Evolutionary conservation across 2,888 invertebrate genomes (phyloP).

Genomic region (Maniola hyperantus): DNA sequence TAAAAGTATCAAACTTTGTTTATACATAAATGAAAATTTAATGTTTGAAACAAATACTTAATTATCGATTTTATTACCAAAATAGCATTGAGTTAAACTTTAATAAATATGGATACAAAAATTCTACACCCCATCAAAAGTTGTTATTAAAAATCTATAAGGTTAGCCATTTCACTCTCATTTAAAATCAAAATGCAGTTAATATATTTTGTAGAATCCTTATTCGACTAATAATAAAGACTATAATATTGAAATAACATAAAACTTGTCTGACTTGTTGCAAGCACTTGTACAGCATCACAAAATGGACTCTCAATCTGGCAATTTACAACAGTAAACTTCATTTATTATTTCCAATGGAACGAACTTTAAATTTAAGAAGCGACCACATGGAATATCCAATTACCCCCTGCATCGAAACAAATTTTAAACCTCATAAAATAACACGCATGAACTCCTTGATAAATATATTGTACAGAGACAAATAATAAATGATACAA

Average conservation of each 20-base stretch:
- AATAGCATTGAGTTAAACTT: neutral
- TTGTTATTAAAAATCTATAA: neutral
- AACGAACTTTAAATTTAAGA: constrained; percentile 21
- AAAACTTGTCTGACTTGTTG: neutral
- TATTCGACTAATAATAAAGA: neutral
- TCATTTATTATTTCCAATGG: constrained; percentile 24
- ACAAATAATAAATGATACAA: constrained; percentile 9
- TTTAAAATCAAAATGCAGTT: neutral
- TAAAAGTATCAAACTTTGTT: too few relatives aligned
- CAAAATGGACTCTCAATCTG: constrained; percentile 19
- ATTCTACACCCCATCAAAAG: constrained; percentile 11
- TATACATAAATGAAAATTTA: too few relatives aligned
- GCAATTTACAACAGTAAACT: constrained; percentile 18
- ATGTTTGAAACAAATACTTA: neutral
- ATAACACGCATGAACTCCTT: neutral
- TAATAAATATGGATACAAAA: neutral
- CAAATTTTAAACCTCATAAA: constrained; percentile 14
- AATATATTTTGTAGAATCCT: neutral
- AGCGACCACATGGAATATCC: constrained; percentile 20
- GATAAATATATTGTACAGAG: constrained; percentile 18
- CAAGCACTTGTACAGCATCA: constrained; percentile 8
- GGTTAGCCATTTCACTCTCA: constrained; percentile 18
- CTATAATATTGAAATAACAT: neutral
- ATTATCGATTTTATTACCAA: neutral
- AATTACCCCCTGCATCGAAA: constrained; percentile 23